These are phyloP conservation scores for Glossosoma conforme DNA, from an alignment of 1,140 invertebrate genomes.

Conservation along the genomic window DNA sequence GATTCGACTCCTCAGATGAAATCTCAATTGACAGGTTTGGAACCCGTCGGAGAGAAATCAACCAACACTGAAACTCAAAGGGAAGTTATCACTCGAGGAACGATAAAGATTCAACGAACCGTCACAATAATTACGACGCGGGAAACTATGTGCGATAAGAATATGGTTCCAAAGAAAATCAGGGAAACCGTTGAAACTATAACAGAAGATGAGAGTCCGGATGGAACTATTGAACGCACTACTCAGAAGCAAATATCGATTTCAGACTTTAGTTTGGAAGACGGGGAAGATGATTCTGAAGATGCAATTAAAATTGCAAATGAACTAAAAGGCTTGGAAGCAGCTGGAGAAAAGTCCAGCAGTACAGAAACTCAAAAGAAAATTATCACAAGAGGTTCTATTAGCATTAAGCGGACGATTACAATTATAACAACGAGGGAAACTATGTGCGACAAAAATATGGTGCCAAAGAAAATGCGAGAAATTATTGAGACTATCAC, in stretches of 20 bases:
- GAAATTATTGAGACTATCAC: slow-evolving; percentile 24
- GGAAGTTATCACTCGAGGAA: slow-evolving; percentile 23
- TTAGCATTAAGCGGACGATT: slow-evolving; percentile 26
- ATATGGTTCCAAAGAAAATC: slow-evolving; percentile 20
- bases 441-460: slow-evolving; percentile 22
- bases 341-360: slow-evolving; percentile 11
- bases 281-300: slow-evolving; percentile 31
- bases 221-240: slow-evolving; percentile 17
- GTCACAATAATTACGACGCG: slow-evolving; percentile 21
- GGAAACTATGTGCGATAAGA: slow-evolving; percentile 25
- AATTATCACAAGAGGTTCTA: slow-evolving; percentile 20
- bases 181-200: slow-evolving; percentile 24
- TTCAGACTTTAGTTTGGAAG: no score
- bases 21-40: slow-evolving; percentile 20
- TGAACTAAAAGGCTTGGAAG: neutral
- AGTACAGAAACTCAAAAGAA: slow-evolving; percentile 27
- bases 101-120: slow-evolving; percentile 23
- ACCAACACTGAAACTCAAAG: slow-evolving; percentile 25
- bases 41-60: slow-evolving; percentile 17
- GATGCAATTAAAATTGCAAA: neutral
- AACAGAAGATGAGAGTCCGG: slow-evolving; percentile 27
- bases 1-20: no score
- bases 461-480: slow-evolving; percentile 20
- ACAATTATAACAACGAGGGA: slow-evolving; percentile 23
- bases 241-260: slow-evolving; percentile 9